Evolutionary conservation across 1,140 invertebrate species (phyloP).

Genomic region (Macrostomum lignano): DNA sequence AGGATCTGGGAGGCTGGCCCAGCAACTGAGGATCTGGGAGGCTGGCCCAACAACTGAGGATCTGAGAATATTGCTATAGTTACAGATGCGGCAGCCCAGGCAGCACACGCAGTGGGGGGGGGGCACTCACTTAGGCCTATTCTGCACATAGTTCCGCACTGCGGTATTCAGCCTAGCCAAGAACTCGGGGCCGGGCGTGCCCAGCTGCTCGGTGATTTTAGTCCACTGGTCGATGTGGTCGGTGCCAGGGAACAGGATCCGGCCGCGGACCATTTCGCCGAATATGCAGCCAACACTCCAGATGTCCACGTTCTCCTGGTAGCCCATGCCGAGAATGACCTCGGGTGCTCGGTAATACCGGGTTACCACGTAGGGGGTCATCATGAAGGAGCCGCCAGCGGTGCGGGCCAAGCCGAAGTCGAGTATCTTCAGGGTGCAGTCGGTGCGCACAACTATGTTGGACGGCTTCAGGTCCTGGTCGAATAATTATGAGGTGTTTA

Average conservation of each 20-base stretch:
- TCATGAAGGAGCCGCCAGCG: slow-evolving; percentile 76
- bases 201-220: slow-evolving; percentile 90
- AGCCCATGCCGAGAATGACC: slow-evolving; percentile 87
- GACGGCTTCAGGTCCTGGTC: slow-evolving; percentile 98
- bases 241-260: slow-evolving; percentile 83
- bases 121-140: slow-evolving; percentile 41
- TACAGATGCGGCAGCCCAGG: no score
- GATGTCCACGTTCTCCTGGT: slow-evolving; percentile 95
- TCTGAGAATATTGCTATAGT: no score
- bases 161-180: slow-evolving; percentile 82
- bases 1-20: no score
- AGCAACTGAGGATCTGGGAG: no score
- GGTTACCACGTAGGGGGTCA: slow-evolving; percentile 89
- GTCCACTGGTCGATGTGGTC: slow-evolving; percentile 92
- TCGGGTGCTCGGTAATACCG: slow-evolving; percentile 90
- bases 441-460: slow-evolving; percentile 95
- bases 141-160: slow-evolving; percentile 91
- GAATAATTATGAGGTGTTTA: no score
- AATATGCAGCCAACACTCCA: slow-evolving; percentile 99
- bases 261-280: slow-evolving; percentile 96
- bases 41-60: no score
- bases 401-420: slow-evolving; percentile 93
- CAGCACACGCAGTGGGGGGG: no score
- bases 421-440: slow-evolving; percentile 91
- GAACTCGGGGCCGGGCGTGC: slow-evolving; percentile 77